Evolutionary conservation across 2,888 invertebrate genomes (phyloP).

Genomic region (Dysmachus trigonus): DNA sequence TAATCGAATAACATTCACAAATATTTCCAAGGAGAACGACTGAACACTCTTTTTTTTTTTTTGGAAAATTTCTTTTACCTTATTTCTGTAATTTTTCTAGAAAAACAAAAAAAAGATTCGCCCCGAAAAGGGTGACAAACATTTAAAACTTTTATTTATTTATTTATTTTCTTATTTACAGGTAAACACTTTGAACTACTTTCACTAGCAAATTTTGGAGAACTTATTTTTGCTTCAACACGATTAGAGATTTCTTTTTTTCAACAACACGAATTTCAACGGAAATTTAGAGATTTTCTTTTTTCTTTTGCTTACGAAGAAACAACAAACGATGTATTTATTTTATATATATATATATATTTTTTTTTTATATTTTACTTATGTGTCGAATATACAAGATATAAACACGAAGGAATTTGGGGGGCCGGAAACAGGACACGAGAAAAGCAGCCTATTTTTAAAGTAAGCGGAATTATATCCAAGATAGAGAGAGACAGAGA

Average conservation of each 20-base stretch:
- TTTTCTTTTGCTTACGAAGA: background rate
- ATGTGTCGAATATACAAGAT: background rate
- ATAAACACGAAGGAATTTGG: background rate
- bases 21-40: background rate
- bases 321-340: constrained; percentile 23
- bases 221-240: constrained; percentile 13
- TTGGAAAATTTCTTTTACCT: background rate
- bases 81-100: constrained; percentile 23
- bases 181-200: constrained; percentile 7
- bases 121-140: background rate
- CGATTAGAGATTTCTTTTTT: constrained; percentile 15
- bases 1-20: constrained; percentile 10
- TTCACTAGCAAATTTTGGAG: background rate
- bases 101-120: constrained; percentile 16
- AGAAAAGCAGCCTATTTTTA: background rate
- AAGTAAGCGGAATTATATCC: background rate
- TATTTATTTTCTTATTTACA: constrained; percentile 18
- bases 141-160: background rate
- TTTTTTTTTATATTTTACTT: background rate
- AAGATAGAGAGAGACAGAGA: background rate
- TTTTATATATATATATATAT: background rate
- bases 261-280: constrained; percentile 16
- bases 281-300: background rate
- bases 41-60: constrained; percentile 1
- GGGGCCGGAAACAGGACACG: background rate